A percentile compares a stretch with the other conserved stretches of the same genome.
Conservation (phyloP, 2,113 vertebrate genomes). For the Cyanoliseus patagonus region DNA sequence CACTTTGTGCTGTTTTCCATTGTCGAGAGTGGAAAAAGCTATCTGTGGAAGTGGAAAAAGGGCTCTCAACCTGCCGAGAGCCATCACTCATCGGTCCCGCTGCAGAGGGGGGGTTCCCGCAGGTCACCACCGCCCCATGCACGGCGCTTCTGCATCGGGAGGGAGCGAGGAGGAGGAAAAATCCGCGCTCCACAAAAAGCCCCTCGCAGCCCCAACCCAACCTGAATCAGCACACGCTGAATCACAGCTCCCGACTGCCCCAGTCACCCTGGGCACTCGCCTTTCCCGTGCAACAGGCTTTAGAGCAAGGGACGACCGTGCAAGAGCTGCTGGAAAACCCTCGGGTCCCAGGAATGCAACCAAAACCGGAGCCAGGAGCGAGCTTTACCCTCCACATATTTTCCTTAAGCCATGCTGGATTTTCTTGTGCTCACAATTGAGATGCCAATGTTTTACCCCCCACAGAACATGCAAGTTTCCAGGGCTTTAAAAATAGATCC, state of each 20-base stretch:
- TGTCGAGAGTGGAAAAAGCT: constrained; percentile 17
- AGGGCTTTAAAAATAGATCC: background rate
- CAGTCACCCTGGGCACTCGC: background rate
- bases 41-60: constrained; percentile 42
- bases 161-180: background rate
- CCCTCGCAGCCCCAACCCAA: constrained; percentile 16
- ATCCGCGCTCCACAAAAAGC: background rate
- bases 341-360: background rate
- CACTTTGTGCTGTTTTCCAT: constrained; percentile 40
- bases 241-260: constrained; percentile 5
- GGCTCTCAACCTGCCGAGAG: constrained; percentile 36
- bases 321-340: background rate
- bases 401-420: background rate
- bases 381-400: background rate
- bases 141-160: constrained; percentile 28
- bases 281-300: background rate
- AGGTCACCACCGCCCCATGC: background rate
- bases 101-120: background rate
- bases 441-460: background rate
- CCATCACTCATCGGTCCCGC: background rate
- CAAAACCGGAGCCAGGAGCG: background rate
- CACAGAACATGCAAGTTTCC: background rate
- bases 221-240: background rate
- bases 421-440: background rate
- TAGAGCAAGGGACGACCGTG: background rate